phyloP scores from a whole-genome alignment of 2,888 invertebrate species.

The Nudaria mundana region DNA sequence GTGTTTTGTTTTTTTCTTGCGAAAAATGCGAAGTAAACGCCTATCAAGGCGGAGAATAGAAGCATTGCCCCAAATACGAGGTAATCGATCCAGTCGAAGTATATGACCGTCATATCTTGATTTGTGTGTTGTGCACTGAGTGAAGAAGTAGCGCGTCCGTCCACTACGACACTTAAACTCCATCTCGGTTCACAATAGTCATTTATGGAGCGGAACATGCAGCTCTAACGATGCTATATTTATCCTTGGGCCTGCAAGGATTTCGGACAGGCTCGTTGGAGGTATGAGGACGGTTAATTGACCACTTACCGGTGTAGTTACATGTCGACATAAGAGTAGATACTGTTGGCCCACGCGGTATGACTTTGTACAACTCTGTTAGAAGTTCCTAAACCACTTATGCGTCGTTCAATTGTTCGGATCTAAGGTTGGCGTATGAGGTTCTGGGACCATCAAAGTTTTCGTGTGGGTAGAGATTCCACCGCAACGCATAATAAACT shows the following conservation, averaged over 20 bases:
- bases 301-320: conserved; percentile 51
- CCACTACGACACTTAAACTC: conserved; percentile 50
- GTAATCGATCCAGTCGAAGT: conserved; percentile 84
- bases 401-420: no score
- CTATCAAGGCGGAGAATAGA: conserved; percentile 83
- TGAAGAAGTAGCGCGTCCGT: conserved; percentile 51
- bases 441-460: no score
- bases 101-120: conserved; percentile 57
- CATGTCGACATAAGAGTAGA: conserved; percentile 23
- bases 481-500: no score
- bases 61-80: conserved; percentile 85
- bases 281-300: conserved; percentile 65
- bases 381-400: background rate
- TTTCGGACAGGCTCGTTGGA: conserved; percentile 53
- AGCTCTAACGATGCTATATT: conserved; percentile 59
- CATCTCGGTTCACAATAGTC: conserved; percentile 58
- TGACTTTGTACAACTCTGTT: no score
- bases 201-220: conserved; percentile 57
- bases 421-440: no score
- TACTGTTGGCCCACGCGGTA: conserved; percentile 17
- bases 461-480: no score
- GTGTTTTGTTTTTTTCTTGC: conserved; percentile 85
- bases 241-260: conserved; percentile 58
- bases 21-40: conserved; percentile 86
- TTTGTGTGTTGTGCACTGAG: conserved; percentile 24